Evolutionary conservation across 35 echinoderm and acorn worm species (phyloP).

Genomic region (Patiria miniata): DNA sequence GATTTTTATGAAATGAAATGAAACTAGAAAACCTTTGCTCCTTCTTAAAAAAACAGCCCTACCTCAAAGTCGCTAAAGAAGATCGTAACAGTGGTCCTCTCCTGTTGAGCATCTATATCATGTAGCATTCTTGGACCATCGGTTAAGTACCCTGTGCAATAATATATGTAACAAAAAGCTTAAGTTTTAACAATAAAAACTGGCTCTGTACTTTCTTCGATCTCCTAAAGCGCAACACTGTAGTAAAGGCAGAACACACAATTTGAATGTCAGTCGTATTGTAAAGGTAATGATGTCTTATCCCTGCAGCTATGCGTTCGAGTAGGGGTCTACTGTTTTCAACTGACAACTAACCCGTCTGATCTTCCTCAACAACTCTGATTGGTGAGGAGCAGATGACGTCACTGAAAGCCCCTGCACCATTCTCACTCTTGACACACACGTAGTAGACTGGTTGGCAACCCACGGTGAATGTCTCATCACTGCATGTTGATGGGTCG

Average conservation of each 20-base stretch:
- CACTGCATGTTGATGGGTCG: background rate
- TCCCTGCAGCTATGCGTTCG: no score
- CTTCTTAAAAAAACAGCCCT: background rate
- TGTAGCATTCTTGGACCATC: slow-evolving; percentile 14
- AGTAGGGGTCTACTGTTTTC: background rate
- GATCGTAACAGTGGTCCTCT: background rate
- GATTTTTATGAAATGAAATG: background rate
- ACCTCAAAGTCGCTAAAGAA: slow-evolving; percentile 25
- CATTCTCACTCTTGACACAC: slow-evolving; percentile 47
- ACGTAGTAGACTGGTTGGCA: slow-evolving; percentile 49
- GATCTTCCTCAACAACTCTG: slow-evolving; percentile 24
- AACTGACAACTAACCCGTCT: slow-evolving; percentile 29
- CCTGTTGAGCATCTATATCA: slow-evolving; percentile 12
- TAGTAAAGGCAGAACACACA: no score
- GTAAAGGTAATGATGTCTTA: no score
- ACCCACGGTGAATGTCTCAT: background rate
- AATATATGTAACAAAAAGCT: background rate
- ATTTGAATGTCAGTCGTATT: no score
- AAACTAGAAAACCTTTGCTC: background rate
- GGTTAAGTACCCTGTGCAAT: slow-evolving; percentile 10
- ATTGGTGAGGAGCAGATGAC: slow-evolving; percentile 37
- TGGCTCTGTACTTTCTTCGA: background rate
- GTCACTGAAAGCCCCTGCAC: slow-evolving; percentile 28
- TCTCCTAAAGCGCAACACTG: no score
- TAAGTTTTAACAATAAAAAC: background rate